phyloP scores from a whole-genome alignment of 2,888 invertebrate genomes.

The Mythimna lalbum region DNA sequence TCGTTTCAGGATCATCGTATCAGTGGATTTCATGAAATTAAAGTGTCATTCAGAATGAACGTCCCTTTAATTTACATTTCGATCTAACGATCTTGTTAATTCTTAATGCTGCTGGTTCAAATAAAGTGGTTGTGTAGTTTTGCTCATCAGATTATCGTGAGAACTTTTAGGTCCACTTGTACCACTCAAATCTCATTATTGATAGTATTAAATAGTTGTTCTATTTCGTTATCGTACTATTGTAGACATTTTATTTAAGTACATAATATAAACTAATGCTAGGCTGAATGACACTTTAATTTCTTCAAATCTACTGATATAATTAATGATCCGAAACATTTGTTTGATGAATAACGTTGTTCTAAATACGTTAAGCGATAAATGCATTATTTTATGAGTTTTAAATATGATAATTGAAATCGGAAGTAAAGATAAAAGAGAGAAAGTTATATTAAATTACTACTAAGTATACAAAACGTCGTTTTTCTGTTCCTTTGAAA shows the following conservation, averaged over 20 bases:
- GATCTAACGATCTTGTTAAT: not conserved
- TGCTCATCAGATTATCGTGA: not conserved
- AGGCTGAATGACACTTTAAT: too few species aligned
- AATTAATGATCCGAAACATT: too few species aligned
- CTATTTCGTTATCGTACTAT: not conserved
- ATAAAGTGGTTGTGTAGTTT: not conserved
- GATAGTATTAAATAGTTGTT: not conserved
- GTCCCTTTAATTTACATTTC: not conserved
- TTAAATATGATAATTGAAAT: not conserved
- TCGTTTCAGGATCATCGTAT: not conserved
- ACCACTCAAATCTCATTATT: not conserved
- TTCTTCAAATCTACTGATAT: too few species aligned
- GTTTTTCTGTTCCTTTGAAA: constrained; percentile 6
- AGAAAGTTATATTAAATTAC: constrained; percentile 4
- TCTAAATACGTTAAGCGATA: too few species aligned
- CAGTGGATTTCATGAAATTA: not conserved
- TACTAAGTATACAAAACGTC: not conserved
- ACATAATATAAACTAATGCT: too few species aligned
- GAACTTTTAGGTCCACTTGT: not conserved
- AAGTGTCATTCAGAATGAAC: constrained; percentile 1
- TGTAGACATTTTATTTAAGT: too few species aligned
- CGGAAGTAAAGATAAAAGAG: not conserved
- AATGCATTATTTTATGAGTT: too few species aligned
- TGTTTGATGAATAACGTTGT: too few species aligned
- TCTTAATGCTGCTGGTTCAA: not conserved